Percentiles rank a stretch among this genome's conserved stretches.
Evolutionary conservation across 2,888 invertebrate genomes (phyloP).

Genomic region (Hedya salicella): DNA sequence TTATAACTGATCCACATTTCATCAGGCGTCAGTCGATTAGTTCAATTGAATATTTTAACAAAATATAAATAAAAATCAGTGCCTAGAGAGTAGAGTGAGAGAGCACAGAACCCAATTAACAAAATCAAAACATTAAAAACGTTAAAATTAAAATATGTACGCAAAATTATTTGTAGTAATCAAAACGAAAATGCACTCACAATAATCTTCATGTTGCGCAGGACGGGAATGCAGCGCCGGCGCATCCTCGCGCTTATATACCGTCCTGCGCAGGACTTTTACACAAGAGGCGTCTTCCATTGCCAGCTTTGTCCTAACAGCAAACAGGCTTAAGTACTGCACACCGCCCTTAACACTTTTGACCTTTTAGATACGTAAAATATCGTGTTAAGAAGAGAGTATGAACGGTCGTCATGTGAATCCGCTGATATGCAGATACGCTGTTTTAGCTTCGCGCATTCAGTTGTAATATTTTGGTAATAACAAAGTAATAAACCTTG

Average conservation of each 20-base stretch:
- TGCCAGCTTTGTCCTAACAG: background rate
- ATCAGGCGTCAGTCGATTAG: too few species aligned
- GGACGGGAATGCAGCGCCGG: constrained; percentile 21
- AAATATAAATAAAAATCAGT: too few species aligned
- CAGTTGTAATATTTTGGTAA: background rate
- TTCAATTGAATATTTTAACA: too few species aligned
- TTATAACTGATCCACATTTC: too few species aligned
- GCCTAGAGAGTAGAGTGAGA: too few species aligned
- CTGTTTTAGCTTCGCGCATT: background rate
- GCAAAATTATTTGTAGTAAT: background rate
- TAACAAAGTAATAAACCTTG: too few species aligned
- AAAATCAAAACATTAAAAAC: too few species aligned
- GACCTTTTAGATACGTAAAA: background rate
- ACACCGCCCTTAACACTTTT: background rate
- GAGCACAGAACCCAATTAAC: too few species aligned
- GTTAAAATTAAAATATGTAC: too few species aligned
- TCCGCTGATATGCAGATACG: background rate
- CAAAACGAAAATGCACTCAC: constrained; percentile 56
- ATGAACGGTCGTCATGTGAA: background rate
- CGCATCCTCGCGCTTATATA: constrained; percentile 45
- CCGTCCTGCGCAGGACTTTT: constrained; percentile 15
- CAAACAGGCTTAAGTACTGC: background rate
- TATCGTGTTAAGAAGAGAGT: background rate
- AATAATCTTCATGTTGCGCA: constrained; percentile 62
- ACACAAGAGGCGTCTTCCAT: background rate